Percentiles rank a stretch among this genome's conserved stretches.
phyloP scores from a whole-genome alignment of 2,113 vertebrate genomes.

The Toxotes chatareus region DNA sequence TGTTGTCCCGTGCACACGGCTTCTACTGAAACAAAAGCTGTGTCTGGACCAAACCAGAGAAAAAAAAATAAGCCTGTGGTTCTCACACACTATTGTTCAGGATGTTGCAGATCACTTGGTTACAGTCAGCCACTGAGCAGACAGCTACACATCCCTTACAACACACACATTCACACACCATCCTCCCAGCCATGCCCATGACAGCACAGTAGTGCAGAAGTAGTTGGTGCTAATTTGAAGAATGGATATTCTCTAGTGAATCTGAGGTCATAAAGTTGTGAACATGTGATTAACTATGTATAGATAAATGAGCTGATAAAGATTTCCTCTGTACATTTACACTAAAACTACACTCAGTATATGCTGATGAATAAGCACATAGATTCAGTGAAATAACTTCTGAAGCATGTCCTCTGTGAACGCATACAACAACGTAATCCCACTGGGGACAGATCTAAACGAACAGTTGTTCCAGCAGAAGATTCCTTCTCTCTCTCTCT shows the following conservation, averaged over 20 bases:
- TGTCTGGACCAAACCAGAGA: background rate
- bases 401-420: constrained; percentile 6
- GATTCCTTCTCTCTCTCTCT: background rate
- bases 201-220: background rate
- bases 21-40: background rate
- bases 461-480: constrained; percentile 48
- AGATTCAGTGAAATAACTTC: background rate
- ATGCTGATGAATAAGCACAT: background rate
- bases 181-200: background rate
- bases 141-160: constrained; percentile 11
- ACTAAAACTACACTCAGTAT: background rate
- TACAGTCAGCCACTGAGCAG: constrained; percentile 14
- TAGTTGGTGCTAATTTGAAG: too few species aligned
- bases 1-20: background rate
- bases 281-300: background rate
- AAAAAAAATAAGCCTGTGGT: background rate
- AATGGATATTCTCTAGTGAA: background rate
- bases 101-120: constrained; percentile 25
- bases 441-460: background rate
- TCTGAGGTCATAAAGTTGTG: background rate
- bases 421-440: constrained; percentile 2
- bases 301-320: background rate
- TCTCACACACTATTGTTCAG: background rate
- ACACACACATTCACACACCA: background rate
- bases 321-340: constrained; percentile 10